Evolutionary conservation across 2,888 invertebrate genomes (phyloP).

Genomic region (Terebella lapidaria): DNA sequence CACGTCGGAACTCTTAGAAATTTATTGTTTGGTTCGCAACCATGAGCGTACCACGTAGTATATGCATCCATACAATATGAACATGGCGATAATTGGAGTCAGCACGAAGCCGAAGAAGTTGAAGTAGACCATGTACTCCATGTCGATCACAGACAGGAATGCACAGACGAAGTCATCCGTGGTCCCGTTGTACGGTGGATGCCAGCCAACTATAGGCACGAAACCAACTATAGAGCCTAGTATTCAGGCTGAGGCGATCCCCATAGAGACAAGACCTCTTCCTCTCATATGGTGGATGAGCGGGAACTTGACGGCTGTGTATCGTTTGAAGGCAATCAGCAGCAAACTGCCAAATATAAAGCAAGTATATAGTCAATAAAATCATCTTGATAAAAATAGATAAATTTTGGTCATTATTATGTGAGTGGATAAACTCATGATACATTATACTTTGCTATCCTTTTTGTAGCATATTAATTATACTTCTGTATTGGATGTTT

Average conservation of each 20-base stretch:
- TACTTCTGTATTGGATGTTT: too few relatives aligned
- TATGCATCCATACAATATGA: slow-evolving; percentile 43
- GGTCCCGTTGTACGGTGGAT: slow-evolving; percentile 25
- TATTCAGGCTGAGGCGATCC: slow-evolving; percentile 36
- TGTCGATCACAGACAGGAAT: slow-evolving; percentile 42
- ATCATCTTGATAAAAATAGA: too few relatives aligned
- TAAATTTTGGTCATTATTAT: too few relatives aligned
- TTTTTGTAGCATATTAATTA: too few relatives aligned
- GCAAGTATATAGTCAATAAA: too few relatives aligned
- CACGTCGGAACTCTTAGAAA: neutral
- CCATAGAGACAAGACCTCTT: slow-evolving; percentile 30
- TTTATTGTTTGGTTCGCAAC: neutral
- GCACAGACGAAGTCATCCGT: slow-evolving; percentile 29
- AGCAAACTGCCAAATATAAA: too few relatives aligned
- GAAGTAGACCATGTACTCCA: slow-evolving; percentile 49
- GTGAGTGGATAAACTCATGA: too few relatives aligned
- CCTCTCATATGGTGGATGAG: slow-evolving; percentile 35
- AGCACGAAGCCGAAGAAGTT: slow-evolving; percentile 46
- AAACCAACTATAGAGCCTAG: slow-evolving; percentile 38
- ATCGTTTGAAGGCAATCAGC: slow-evolving; percentile 44
- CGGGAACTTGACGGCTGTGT: slow-evolving; percentile 42
- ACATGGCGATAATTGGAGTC: slow-evolving; percentile 38
- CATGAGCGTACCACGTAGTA: slow-evolving; percentile 19
- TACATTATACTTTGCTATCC: too few relatives aligned
- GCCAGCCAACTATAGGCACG: slow-evolving; percentile 47